Conservation (phyloP, 2,888 invertebrate genomes). For the Pardosa pseudoannulata region DNA sequence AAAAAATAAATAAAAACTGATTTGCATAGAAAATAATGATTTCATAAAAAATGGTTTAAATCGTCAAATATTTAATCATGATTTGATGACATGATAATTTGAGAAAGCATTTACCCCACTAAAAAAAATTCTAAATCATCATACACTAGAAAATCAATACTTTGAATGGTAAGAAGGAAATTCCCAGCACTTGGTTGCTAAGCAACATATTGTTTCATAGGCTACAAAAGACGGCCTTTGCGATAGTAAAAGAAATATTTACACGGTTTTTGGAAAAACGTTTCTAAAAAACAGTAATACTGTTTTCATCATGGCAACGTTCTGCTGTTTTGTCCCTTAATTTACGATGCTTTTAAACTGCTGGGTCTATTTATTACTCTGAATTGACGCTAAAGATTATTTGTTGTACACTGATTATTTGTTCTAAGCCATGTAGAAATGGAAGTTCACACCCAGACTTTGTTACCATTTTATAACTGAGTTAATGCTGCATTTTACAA, state of each 20-base stretch:
- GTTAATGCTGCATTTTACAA: too few species aligned
- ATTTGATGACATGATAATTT: not conserved
- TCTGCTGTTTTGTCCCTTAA: too few species aligned
- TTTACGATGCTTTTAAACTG: too few species aligned
- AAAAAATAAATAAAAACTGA: too few species aligned
- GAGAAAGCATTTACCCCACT: not conserved
- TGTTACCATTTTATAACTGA: too few species aligned
- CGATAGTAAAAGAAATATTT: slow-evolving; percentile 1
- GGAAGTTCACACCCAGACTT: too few species aligned
- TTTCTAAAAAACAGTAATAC: not conserved
- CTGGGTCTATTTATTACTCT: too few species aligned
- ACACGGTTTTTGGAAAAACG: not conserved
- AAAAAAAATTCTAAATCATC: not conserved
- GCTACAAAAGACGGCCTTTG: slow-evolving; percentile 14
- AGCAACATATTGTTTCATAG: slow-evolving; percentile 15
- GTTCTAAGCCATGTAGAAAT: too few species aligned
- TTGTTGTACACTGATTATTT: too few species aligned
- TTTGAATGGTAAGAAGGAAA: not conserved
- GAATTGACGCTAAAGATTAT: too few species aligned
- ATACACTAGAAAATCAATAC: not conserved
- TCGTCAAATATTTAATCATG: not conserved
- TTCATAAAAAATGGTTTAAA: too few species aligned
- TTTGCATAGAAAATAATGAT: too few species aligned
- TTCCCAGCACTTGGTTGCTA: not conserved
- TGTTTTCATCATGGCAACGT: not conserved